Evolutionary conservation across 2,113 vertebrate species (phyloP), one percentile per base, ranked within the genome.

Genomic region (Chaetodon auriga): DNA sequence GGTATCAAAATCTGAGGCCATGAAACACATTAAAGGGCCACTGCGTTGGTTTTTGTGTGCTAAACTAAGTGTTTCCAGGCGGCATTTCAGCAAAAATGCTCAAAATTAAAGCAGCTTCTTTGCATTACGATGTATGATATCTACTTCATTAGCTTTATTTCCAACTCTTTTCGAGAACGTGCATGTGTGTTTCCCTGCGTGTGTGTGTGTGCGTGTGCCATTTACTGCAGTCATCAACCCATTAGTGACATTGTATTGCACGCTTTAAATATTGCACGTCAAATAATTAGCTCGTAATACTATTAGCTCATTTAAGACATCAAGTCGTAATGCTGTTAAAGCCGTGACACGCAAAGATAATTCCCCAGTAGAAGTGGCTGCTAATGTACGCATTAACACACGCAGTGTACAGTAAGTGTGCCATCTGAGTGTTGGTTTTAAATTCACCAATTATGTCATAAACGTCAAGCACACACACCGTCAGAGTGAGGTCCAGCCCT

Each of bases 401-500:
- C 43, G 53, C 68, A 57, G 12, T 38, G n/a, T 77, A 63, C 16
- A 69, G 70, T 68, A 19, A 81, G 61, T 51, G 63, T 63, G 75
- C 13, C 45, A 35, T 65, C 18, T 5, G 48, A 49, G 35, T 23
- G 55, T 55, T 64, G 49, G 69, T 49, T 77, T 79, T 64, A 78
- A 65, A 80, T 87, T 58, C 49, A 57, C 65, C 73, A 54, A 83
- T 77, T 45, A 48, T 23, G 74, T 48, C 82, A 68, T 84, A 84
- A 84, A 84, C 0, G 21, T n/a, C 48, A 62, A 43, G 70, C 74
- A 75, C 53, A 78, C 66, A 46, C 53, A 74, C 36, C 48, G 15
- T 55, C 5, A 43, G 19, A 62, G 46, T 41, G 51, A 8, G 23
- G 23, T 36, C 21, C 48, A 61, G 7, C 78, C 51, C 78, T 54